Evolutionary conservation across 2,797 vertebrate genomes (phyloP).

Genomic region (Notoglanidium macrostoma): DNA sequence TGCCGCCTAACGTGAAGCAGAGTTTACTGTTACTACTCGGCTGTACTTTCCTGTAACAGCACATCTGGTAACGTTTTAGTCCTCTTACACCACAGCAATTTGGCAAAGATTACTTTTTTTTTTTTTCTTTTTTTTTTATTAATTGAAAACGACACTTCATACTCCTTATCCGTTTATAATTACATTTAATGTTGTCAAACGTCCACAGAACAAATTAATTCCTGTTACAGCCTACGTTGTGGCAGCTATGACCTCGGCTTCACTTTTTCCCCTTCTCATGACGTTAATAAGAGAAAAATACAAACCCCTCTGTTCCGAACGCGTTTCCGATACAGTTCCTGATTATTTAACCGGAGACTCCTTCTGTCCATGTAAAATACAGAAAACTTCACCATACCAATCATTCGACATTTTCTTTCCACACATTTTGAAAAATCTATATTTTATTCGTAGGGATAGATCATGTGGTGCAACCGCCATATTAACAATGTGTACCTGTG

Average conservation of each 20-base stretch:
- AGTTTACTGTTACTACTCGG: not conserved
- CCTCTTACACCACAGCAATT: not conserved
- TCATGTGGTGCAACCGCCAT: too few relatives aligned
- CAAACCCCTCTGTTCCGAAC: not conserved
- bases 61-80: slow-evolving; percentile 1
- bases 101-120: not conserved
- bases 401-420: not conserved
- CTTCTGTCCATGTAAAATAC: not conserved
- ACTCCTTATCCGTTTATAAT: not conserved
- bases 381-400: not conserved
- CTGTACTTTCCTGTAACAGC: not conserved
- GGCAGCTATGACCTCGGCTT: not conserved
- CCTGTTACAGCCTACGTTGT: not conserved
- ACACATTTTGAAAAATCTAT: too few relatives aligned
- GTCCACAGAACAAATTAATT: not conserved
- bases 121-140: not conserved
- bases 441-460: too few relatives aligned
- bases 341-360: not conserved
- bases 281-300: not conserved
- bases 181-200: not conserved
- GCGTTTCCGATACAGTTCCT: not conserved
- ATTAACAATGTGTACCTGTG: too few relatives aligned
- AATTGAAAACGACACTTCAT: not conserved
- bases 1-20: not conserved
- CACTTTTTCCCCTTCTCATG: not conserved